Evolutionary conservation across 2,113 vertebrate genomes (phyloP).

Genomic region (Nettapus auritus): DNA sequence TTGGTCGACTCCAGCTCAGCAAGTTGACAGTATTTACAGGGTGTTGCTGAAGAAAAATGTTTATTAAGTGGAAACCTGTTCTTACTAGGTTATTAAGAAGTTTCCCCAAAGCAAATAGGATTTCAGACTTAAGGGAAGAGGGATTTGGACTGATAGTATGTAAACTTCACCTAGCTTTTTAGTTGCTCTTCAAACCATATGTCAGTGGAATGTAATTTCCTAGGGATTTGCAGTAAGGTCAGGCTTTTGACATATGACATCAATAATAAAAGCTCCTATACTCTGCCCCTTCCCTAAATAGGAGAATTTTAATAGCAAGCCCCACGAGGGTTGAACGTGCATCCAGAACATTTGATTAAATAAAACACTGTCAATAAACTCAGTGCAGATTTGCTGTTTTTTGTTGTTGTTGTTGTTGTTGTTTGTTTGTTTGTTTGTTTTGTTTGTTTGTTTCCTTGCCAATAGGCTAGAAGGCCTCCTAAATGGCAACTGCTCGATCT

Average conservation of each 20-base stretch:
- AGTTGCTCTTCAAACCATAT: background rate
- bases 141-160: background rate
- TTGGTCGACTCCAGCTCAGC: background rate
- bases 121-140: background rate
- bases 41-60: background rate
- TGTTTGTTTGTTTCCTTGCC: background rate
- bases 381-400: background rate
- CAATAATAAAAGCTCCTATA: background rate
- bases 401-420: too few relatives aligned
- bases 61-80: background rate
- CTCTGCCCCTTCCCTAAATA: background rate
- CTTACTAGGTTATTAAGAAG: background rate
- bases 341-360: background rate
- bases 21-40: background rate
- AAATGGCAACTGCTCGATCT: background rate
- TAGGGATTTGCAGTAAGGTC: constrained; percentile 22
- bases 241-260: constrained; percentile 29
- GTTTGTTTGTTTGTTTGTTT: background rate
- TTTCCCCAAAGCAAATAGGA: background rate
- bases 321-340: background rate
- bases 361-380: background rate
- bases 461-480: background rate
- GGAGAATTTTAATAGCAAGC: background rate
- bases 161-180: constrained; percentile 31
- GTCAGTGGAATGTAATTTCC: constrained; percentile 30